Conservation (phyloP, 2,113 vertebrate species). For the Ceyx melanurus region DNA sequence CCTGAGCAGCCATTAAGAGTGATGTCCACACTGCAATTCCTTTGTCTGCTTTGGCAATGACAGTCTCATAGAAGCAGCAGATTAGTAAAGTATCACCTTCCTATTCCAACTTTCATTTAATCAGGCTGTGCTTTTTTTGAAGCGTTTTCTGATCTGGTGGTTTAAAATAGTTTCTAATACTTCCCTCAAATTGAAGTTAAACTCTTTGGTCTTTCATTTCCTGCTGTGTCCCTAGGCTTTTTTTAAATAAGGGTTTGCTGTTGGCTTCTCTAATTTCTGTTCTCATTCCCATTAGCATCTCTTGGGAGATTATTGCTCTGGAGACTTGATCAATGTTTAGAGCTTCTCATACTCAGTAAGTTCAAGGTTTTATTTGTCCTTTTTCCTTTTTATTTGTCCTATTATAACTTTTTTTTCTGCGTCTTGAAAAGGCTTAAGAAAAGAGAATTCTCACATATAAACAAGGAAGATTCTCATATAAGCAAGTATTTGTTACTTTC, state of each 20-base stretch:
- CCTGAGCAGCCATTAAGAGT: slow-evolving; percentile 7
- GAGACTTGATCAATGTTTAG: neutral
- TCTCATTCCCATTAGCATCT: neutral
- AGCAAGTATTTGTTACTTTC: neutral
- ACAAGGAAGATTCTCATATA: neutral
- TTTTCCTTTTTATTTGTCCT: neutral
- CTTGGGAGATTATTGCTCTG: neutral
- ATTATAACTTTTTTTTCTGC: neutral
- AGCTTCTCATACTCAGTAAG: neutral
- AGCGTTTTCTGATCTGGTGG: neutral
- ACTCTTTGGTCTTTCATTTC: slow-evolving; percentile 23
- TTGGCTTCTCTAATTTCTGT: neutral
- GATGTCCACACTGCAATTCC: neutral
- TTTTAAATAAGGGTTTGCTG: neutral
- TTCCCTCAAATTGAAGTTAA: neutral
- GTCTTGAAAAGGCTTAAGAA: neutral
- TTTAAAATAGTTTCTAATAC: slow-evolving; percentile 34
- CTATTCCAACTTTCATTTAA: slow-evolving; percentile 7
- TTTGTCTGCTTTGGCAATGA: neutral
- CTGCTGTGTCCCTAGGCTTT: neutral
- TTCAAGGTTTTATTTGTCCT: neutral
- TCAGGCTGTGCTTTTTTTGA: slow-evolving; percentile 37
- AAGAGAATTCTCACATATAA: neutral
- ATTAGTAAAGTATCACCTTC: slow-evolving; percentile 6
- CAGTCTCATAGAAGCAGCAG: neutral